Evolutionary conservation across 1,140 invertebrate genomes (phyloP).

Genomic region (Antheraea mylitta): DNA sequence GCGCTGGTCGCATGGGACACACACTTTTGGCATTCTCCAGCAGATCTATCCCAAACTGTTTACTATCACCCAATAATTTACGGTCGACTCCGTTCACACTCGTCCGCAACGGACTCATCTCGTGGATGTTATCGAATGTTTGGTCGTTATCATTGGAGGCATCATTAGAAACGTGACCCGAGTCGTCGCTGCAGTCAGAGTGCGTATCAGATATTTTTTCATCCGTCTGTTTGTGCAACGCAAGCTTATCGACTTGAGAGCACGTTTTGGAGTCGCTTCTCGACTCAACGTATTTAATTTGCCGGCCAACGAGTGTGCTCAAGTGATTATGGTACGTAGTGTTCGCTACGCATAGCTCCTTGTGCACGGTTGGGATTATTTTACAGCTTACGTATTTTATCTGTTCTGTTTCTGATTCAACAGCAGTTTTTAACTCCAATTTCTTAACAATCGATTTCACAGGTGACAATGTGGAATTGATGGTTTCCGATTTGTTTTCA

Average conservation of each 20-base stretch:
- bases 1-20: slow-evolving; percentile 63
- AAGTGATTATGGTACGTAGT: slow-evolving; percentile 72
- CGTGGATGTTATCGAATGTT: slow-evolving; percentile 57
- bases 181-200: slow-evolving; percentile 85
- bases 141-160: slow-evolving; percentile 73
- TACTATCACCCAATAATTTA: slow-evolving; percentile 55
- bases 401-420: slow-evolving; percentile 60
- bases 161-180: slow-evolving; percentile 88
- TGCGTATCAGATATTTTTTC: slow-evolving; percentile 76
- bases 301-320: slow-evolving; percentile 72
- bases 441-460: slow-evolving; percentile 76
- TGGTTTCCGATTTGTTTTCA: slow-evolving; percentile 54
- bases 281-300: slow-evolving; percentile 67
- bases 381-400: slow-evolving; percentile 68
- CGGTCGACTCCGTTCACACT: slow-evolving; percentile 55
- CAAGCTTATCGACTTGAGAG: slow-evolving; percentile 53
- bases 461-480: slow-evolving; percentile 63
- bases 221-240: slow-evolving; percentile 57
- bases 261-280: slow-evolving; percentile 61
- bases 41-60: slow-evolving; percentile 60
- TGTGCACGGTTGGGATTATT: slow-evolving; percentile 69
- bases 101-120: slow-evolving; percentile 38
- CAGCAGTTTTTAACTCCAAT: slow-evolving; percentile 68
- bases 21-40: slow-evolving; percentile 57
- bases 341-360: slow-evolving; percentile 68